Conservation (phyloP, 2,113 vertebrate genomes). For the Larimichthys polyactis region DNA sequence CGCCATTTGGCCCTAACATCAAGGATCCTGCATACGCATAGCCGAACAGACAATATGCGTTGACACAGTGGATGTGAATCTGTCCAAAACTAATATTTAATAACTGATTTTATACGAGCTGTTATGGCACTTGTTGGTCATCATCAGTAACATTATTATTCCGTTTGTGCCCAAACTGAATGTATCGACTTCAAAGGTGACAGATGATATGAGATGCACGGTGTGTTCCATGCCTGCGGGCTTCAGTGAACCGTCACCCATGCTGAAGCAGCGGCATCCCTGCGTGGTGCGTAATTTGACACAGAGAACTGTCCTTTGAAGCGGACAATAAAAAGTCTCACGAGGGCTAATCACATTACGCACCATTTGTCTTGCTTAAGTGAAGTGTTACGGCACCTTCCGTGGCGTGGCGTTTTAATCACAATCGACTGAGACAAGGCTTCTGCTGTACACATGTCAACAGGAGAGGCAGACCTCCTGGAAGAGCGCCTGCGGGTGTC, state of each 20-base stretch:
- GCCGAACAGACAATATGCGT: too few relatives aligned
- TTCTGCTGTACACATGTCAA: conserved; percentile 35
- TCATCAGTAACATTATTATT: background rate
- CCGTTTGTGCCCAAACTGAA: conserved; percentile 18
- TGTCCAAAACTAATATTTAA: background rate
- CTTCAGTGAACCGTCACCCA: conserved; percentile 29
- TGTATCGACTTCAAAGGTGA: conserved; percentile 32
- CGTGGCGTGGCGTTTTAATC: conserved; percentile 10
- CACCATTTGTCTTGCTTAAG: conserved; percentile 82
- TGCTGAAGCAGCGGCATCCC: conserved; percentile 18
- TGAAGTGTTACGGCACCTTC: conserved; percentile 73
- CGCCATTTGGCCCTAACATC: conserved; percentile 4
- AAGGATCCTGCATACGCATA: background rate
- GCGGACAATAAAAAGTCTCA: conserved; percentile 77
- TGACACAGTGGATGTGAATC: background rate
- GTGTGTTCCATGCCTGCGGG: background rate
- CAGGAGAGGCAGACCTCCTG: conserved; percentile 54
- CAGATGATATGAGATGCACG: background rate
- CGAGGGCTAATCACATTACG: conserved; percentile 77
- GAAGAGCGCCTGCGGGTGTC: conserved; percentile 36
- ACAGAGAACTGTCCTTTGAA: conserved; percentile 73
- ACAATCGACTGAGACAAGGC: conserved; percentile 7
- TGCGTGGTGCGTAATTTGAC: conserved; percentile 67
- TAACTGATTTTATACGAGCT: background rate
- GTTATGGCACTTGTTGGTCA: background rate